Evolutionary conservation across 2,888 invertebrate species (phyloP).

Genomic region (Meta bourneti): DNA sequence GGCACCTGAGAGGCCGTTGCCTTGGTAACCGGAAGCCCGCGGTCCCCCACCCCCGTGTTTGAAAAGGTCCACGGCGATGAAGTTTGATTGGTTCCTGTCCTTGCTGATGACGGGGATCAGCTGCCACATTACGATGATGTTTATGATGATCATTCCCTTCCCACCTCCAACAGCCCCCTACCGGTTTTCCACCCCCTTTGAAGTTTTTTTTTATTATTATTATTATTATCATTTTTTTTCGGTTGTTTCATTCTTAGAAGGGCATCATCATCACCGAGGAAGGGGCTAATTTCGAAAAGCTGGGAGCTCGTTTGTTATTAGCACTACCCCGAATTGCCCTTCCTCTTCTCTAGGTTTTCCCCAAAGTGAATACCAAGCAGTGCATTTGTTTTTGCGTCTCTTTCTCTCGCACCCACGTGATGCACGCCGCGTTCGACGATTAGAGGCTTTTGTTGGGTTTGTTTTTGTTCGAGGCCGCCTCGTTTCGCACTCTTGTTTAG

Average conservation of each 20-base stretch:
- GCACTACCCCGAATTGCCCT: conserved; percentile 13
- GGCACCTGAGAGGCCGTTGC: conserved; percentile 74
- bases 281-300: conserved; percentile 69
- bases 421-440: conserved; percentile 6
- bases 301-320: conserved; percentile 71
- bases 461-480: not conserved
- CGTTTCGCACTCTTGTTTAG: not conserved
- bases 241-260: conserved; percentile 58
- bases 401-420: not conserved
- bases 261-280: conserved; percentile 63
- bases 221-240: conserved; percentile 43
- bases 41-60: conserved; percentile 59
- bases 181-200: not conserved
- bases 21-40: conserved; percentile 66
- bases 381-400: conserved; percentile 14
- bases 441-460: conserved; percentile 5
- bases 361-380: conserved; percentile 38
- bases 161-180: not conserved
- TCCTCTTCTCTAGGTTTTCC: not conserved
- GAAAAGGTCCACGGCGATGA: conserved; percentile 75
- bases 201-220: conserved; percentile 25
- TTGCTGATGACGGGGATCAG: conserved; percentile 75
- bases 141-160: conserved; percentile 73
- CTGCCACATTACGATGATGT: conserved; percentile 76
- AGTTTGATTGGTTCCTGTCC: conserved; percentile 76